A percentile compares a stretch with the other conserved stretches of the same genome.
Evolutionary conservation across 2,113 vertebrate species (phyloP).

Genomic region (Limanda limanda): DNA sequence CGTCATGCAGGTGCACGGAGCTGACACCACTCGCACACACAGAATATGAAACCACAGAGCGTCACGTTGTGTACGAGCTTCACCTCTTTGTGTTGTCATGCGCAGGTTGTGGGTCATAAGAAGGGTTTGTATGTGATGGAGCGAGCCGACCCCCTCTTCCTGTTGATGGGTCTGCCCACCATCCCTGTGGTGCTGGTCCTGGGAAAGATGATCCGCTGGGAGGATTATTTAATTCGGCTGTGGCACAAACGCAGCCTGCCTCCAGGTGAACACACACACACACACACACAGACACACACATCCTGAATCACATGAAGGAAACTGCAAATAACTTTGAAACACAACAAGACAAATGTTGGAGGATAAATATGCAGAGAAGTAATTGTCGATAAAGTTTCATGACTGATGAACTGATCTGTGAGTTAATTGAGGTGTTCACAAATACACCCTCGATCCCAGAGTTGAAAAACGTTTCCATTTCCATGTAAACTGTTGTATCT

Average conservation of each 20-base stretch:
- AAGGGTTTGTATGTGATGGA: conserved; percentile 84
- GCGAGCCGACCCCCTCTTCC: conserved; percentile 82
- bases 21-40: rapidly evolving
- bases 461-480: too few relatives aligned
- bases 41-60: rapidly evolving
- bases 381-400: too few relatives aligned
- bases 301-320: neutral
- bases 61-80: neutral
- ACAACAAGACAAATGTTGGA: too few relatives aligned
- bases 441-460: too few relatives aligned
- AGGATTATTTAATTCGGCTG: conserved; percentile 80
- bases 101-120: conserved; percentile 84
- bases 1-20: conserved; percentile 82
- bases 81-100: neutral
- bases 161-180: conserved; percentile 84
- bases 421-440: too few relatives aligned
- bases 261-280: conserved; percentile 21
- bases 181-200: conserved; percentile 83
- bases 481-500: too few relatives aligned
- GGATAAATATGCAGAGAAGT: too few relatives aligned
- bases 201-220: conserved; percentile 86
- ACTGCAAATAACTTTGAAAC: neutral
- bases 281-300: too few relatives aligned
- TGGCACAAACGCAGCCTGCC: conserved; percentile 75
- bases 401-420: too few relatives aligned